Evolutionary conservation across 2,888 invertebrate genomes (phyloP).

Genomic region (Heliconius cydno): DNA sequence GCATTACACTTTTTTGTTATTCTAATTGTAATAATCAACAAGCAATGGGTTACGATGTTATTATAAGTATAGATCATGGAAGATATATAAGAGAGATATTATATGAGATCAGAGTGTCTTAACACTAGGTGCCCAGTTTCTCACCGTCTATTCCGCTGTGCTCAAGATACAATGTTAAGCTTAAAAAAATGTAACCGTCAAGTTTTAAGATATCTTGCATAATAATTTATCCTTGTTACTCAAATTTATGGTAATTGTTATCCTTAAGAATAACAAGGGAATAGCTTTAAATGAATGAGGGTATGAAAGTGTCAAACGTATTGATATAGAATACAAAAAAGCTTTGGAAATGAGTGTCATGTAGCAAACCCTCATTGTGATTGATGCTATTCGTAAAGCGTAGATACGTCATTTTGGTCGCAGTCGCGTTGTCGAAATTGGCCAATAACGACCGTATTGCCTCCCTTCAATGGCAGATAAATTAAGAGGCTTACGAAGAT

Average conservation of each 20-base stretch:
- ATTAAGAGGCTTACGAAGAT: slow-evolving; percentile 8
- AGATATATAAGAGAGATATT: no score
- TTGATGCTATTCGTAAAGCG: slow-evolving; percentile 54
- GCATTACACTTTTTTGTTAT: no score
- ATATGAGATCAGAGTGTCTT: no score
- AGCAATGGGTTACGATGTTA: no score
- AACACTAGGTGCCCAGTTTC: no score
- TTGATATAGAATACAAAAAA: slow-evolving; percentile 61
- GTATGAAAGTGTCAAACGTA: slow-evolving; percentile 57
- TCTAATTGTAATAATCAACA: no score
- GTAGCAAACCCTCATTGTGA: slow-evolving; percentile 66
- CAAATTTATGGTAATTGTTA: slow-evolving; percentile 22
- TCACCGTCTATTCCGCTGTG: no score
- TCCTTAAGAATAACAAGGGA: slow-evolving; percentile 32
- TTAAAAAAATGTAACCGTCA: background rate
- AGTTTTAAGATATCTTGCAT: background rate
- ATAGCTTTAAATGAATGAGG: slow-evolving; percentile 45
- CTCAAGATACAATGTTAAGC: background rate
- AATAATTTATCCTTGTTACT: slow-evolving; percentile 23
- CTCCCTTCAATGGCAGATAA: slow-evolving; percentile 20
- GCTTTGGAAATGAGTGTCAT: slow-evolving; percentile 57
- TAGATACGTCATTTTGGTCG: slow-evolving; percentile 21
- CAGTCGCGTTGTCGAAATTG: slow-evolving; percentile 18
- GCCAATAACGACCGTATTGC: slow-evolving; percentile 24
- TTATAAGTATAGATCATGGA: no score